Conservation (phyloP, 2,113 vertebrate species). For the Zapus hudsonius region DNA sequence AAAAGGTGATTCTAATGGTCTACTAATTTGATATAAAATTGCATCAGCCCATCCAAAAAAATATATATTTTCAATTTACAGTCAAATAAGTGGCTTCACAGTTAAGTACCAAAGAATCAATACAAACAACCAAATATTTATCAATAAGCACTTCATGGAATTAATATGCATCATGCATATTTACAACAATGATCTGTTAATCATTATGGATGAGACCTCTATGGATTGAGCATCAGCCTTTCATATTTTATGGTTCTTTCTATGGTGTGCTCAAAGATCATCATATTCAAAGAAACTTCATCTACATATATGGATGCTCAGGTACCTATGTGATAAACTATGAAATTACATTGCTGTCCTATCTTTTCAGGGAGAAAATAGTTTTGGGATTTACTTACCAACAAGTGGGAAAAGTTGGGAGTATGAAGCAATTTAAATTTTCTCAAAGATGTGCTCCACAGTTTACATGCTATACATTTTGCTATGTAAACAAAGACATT, state of each 20-base stretch:
- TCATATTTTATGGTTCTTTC: background rate
- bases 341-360: background rate
- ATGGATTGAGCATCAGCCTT: background rate
- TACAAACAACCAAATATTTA: constrained; percentile 15
- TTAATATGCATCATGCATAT: background rate
- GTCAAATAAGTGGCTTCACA: background rate
- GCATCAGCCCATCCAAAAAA: background rate
- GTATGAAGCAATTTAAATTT: background rate
- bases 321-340: background rate
- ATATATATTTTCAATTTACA: constrained; percentile 4
- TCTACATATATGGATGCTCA: background rate
- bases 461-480: background rate
- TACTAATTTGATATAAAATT: background rate
- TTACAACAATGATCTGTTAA: background rate
- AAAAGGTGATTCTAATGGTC: constrained; percentile 19
- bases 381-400: background rate
- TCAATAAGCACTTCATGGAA: background rate
- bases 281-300: background rate
- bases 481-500: background rate
- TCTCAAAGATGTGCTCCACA: background rate
- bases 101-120: background rate
- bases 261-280: background rate
- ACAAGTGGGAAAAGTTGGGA: background rate
- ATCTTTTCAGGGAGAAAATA: background rate
- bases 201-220: background rate